Base-by-base conservation (phyloP, 1,140 invertebrate genomes). In the Heliothis virescens region DNA sequence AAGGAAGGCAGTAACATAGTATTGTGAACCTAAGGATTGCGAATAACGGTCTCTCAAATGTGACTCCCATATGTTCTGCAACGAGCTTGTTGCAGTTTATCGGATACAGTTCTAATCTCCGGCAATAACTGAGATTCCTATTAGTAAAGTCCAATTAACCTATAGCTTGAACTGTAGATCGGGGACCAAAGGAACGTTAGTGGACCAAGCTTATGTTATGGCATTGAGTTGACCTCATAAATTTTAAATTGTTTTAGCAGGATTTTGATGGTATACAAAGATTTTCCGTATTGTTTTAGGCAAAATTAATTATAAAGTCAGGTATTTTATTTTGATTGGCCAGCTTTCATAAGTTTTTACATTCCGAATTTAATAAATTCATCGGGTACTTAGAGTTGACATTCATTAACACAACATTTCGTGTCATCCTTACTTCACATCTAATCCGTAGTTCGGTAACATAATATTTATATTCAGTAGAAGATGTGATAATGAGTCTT, bases 111-210 rank as follows among this genome's bases (percentile, higher is more conserved):
- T 69, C 65, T 69, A 69, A 69, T 69, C 65, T 69, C 65, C 18
- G 16, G 62, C 65, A 26, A 69, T 69, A 69, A 69, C 65, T 69
- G 65, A 69, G 65, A 69, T 69, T 69, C 65, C 47, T 69, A 69
- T 69, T 69, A 69, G 65, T 69, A 69, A 52, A 52, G 65, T 69
- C 65, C 65, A 69, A 69, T 69, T 69, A 69, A 69, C 65, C 65
- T 69, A 52, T 69, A 69, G 65, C 65, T 69, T 69, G 65, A 69
- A 69, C 65, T 69, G 65, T 18, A 69, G 65, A 26, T 52, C 65
- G 21, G 34, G 47, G 16, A 69, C 21, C 18, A 47, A 12, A 69
- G 48, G 52, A 52, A 26, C 47, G 16, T 50, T 65, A 65, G 62
- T 34, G 62, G 34, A 65, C 62, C 34, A 47, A 18, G 16, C 55